phyloP scores from a whole-genome alignment of 2,797 vertebrate genomes.

The Pitangus sulphuratus region DNA sequence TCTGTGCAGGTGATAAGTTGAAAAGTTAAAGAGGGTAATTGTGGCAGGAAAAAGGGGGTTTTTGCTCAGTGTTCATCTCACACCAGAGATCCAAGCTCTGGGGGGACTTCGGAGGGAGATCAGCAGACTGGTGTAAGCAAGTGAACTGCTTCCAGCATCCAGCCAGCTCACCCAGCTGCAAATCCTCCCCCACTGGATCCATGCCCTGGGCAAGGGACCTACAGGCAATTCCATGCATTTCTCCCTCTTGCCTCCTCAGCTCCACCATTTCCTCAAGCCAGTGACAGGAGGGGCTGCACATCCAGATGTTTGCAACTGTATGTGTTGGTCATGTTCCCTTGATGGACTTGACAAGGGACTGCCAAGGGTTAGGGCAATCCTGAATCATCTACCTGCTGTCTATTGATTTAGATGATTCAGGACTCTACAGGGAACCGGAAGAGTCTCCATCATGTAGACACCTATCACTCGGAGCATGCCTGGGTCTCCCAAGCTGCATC shows the following conservation, averaged over 20 bases:
- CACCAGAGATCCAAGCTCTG: neutral
- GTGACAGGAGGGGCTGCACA: neutral
- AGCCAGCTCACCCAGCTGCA: neutral
- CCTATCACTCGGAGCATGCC: accelerated
- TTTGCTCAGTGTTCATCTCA: conserved; percentile 28
- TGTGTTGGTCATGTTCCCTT: accelerated
- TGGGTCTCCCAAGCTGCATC: neutral
- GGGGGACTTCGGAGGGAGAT: neutral
- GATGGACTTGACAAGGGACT: neutral
- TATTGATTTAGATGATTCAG: neutral
- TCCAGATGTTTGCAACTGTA: neutral
- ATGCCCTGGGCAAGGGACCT: neutral
- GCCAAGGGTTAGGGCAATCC: neutral
- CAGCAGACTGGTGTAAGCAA: neutral
- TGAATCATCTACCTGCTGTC: neutral
- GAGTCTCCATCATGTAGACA: neutral
- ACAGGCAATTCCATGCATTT: neutral
- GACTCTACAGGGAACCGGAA: neutral
- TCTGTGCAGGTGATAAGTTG: conserved; percentile 60
- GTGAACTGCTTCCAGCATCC: neutral
- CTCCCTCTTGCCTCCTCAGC: neutral
- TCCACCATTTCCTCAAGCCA: neutral
- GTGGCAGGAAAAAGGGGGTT: neutral
- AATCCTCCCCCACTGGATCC: neutral
- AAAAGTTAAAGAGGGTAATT: conserved; percentile 62